Percentiles rank a stretch among this genome's conserved stretches.
phyloP scores from a whole-genome alignment of 2,113 vertebrate species.

The Cygnus buccinator region DNA sequence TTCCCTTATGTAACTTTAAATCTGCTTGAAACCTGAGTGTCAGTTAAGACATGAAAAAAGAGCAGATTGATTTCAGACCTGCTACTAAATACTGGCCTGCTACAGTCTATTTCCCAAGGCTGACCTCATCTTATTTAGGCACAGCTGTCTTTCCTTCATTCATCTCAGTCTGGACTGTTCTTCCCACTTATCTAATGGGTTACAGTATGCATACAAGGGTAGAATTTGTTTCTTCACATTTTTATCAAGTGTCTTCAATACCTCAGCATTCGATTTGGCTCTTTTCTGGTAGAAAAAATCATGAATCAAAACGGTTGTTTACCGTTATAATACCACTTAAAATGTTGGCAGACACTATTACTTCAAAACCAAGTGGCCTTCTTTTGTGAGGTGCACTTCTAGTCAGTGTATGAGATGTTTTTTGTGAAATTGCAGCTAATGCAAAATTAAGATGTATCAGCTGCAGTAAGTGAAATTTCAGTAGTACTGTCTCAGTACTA shows the following conservation, averaged over 20 bases:
- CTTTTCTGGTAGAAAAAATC: not conserved
- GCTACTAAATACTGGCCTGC: not conserved
- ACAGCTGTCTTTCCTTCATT: not conserved
- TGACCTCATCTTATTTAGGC: not conserved
- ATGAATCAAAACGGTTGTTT: not conserved
- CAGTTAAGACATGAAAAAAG: not conserved
- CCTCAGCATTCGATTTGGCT: not conserved
- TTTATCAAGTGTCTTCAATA: not conserved
- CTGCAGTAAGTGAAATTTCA: not conserved
- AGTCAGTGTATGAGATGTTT: not conserved
- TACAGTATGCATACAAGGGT: not conserved
- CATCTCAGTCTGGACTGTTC: not conserved
- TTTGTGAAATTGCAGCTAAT: not conserved
- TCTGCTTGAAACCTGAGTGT: not conserved
- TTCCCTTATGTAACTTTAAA: not conserved
- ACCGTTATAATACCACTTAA: not conserved
- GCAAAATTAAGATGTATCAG: not conserved
- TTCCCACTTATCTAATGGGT: not conserved
- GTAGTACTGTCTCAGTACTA: not conserved
- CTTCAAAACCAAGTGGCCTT: not conserved
- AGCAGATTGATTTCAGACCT: not conserved
- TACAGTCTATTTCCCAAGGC: not conserved
- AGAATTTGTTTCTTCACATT: not conserved
- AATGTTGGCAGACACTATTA: not conserved
- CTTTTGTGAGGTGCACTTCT: not conserved